phyloP scores from a whole-genome alignment of 2,113 vertebrate genomes.

The Silurus meridionalis region DNA sequence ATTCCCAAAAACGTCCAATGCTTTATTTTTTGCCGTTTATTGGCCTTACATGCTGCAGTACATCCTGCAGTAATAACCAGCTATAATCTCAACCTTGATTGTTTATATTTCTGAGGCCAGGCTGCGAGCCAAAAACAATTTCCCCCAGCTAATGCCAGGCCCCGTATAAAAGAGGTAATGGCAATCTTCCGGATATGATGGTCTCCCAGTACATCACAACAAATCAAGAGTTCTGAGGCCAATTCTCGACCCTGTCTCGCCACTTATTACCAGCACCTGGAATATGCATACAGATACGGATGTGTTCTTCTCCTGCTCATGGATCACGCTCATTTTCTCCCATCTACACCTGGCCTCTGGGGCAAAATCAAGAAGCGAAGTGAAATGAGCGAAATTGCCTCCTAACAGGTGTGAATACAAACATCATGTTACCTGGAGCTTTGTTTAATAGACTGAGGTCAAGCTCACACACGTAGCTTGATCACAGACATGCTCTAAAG shows the following conservation, averaged over 20 bases:
- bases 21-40: too few relatives aligned
- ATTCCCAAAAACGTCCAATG: not conserved
- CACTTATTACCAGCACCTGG: conserved; percentile 53
- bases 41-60: not conserved
- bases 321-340: conserved; percentile 59
- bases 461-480: conserved; percentile 37
- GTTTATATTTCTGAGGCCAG: conserved; percentile 57
- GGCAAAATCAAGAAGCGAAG: conserved; percentile 46
- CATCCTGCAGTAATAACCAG: conserved; percentile 25
- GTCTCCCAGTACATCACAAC: conserved; percentile 11
- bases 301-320: conserved; percentile 52
- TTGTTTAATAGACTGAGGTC: conserved; percentile 58
- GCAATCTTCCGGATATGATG: conserved; percentile 7
- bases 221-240: conserved; percentile 10
- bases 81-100: conserved; percentile 51
- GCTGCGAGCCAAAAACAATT: conserved; percentile 63
- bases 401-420: conserved; percentile 60
- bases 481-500: not conserved
- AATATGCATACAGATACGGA: conserved; percentile 56
- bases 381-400: conserved; percentile 64
- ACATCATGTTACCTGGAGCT: conserved; percentile 51
- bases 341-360: conserved; percentile 40
- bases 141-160: conserved; percentile 22
- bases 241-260: conserved; percentile 6
- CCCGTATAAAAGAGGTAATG: conserved; percentile 8